phyloP scores from a whole-genome alignment of 1,140 invertebrate species.

The Gryon sp. region DNA sequence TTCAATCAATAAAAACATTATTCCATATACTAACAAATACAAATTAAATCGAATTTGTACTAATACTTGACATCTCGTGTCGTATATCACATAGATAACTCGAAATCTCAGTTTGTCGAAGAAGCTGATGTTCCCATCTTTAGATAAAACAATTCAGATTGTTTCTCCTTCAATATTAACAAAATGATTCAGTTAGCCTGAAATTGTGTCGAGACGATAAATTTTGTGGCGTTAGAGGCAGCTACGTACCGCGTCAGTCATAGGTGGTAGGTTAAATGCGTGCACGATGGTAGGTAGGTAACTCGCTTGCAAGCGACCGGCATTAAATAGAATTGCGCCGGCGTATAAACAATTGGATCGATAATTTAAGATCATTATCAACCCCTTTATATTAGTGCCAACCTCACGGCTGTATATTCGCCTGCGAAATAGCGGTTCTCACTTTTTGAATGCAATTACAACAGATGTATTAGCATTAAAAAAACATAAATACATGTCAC shows the following conservation, averaged over 20 bases:
- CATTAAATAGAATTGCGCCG: constrained; percentile 77
- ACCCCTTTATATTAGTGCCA: constrained; percentile 73
- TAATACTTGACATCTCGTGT: too few relatives aligned
- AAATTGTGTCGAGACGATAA: constrained; percentile 74
- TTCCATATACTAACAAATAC: too few relatives aligned
- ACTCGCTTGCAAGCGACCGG: constrained; percentile 64
- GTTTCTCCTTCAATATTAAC: constrained; percentile 70
- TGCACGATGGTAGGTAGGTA: constrained; percentile 56
- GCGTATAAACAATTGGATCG: constrained; percentile 79
- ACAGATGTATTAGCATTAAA: constrained; percentile 60
- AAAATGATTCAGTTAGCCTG: constrained; percentile 73
- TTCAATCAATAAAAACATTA: too few relatives aligned
- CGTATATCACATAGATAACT: too few relatives aligned
- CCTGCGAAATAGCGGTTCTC: constrained; percentile 68
- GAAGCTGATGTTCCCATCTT: constrained; percentile 23
- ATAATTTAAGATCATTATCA: constrained; percentile 80
- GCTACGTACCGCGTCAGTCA: constrained; percentile 51
- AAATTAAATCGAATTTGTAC: too few relatives aligned
- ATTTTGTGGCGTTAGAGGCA: constrained; percentile 69
- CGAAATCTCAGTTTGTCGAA: constrained; percentile 15
- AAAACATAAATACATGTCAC: constrained; percentile 61
- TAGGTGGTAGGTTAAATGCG: constrained; percentile 69
- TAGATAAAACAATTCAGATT: constrained; percentile 72
- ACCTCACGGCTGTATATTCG: constrained; percentile 70
- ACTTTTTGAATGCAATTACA: constrained; percentile 61